These are phyloP conservation scores for Prenolepis imparis DNA, from an alignment of 2,888 invertebrate genomes.

Conservation along the genomic window DNA sequence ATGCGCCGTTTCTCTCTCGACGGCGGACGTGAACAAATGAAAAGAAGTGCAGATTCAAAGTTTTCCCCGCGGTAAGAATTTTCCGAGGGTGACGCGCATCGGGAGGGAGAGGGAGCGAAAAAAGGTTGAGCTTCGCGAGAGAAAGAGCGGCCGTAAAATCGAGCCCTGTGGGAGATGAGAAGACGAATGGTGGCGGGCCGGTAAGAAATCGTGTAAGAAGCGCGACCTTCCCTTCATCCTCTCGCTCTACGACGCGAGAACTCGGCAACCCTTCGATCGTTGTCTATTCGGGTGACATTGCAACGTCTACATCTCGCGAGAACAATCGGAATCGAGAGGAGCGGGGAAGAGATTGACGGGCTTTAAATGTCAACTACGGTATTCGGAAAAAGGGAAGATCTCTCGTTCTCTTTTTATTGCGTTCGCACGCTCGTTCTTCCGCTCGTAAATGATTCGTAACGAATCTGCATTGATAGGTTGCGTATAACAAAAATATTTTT, in stretches of 20 bases:
- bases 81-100: slow-evolving; percentile 54
- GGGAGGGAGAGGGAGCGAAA: slow-evolving; percentile 41
- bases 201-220: slow-evolving; percentile 66
- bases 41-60: slow-evolving; percentile 55
- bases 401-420: slow-evolving; percentile 4
- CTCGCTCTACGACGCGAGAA: slow-evolving; percentile 37
- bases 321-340: slow-evolving; percentile 44
- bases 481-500: background rate
- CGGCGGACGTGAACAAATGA: slow-evolving; percentile 80
- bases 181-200: slow-evolving; percentile 67
- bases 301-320: slow-evolving; percentile 50
- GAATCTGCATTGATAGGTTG: background rate
- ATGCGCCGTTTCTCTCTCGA: slow-evolving; percentile 68
- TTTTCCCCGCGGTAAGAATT: slow-evolving; percentile 58
- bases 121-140: slow-evolving; percentile 46
- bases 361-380: slow-evolving; percentile 37
- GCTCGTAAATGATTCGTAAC: background rate
- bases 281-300: slow-evolving; percentile 31
- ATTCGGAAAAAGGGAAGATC: slow-evolving; percentile 20
- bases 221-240: slow-evolving; percentile 47
- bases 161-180: slow-evolving; percentile 42
- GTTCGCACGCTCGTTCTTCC: background rate
- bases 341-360: slow-evolving; percentile 19
- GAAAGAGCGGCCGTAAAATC: slow-evolving; percentile 55
- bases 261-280: slow-evolving; percentile 42